phyloP scores from a whole-genome alignment of 35 echinoderm and acorn worm species.

The Apostichopus japonicus region DNA sequence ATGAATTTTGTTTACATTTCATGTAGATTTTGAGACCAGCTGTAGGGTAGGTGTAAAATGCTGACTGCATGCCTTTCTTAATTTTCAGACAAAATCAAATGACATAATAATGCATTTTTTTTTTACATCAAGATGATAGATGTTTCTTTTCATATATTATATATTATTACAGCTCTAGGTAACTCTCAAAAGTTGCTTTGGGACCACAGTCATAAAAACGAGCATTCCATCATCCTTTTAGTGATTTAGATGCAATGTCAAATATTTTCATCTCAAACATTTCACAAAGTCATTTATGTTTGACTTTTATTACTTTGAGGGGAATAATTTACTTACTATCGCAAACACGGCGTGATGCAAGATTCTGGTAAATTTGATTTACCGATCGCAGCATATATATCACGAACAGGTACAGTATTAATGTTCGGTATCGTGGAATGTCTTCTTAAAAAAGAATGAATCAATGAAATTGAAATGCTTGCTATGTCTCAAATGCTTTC shows the following conservation, averaged over 20 bases:
- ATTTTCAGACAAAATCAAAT: too few relatives aligned
- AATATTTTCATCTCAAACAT: background rate
- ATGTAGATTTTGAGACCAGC: too few relatives aligned
- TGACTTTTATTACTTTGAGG: slow-evolving; percentile 10
- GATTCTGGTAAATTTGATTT: background rate
- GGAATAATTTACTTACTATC: background rate
- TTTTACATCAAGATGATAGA: too few relatives aligned
- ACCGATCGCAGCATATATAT: background rate
- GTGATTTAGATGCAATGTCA: background rate
- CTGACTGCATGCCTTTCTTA: too few relatives aligned
- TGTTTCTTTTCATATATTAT: too few relatives aligned
- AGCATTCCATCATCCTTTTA: background rate
- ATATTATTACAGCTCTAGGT: too few relatives aligned
- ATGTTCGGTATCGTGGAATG: background rate
- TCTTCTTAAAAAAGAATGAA: slow-evolving; percentile 6
- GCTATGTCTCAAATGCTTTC: too few relatives aligned
- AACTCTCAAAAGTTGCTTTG: background rate
- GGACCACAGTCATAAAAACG: background rate
- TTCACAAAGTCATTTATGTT: background rate
- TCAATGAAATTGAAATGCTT: background rate
- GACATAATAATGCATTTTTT: too few relatives aligned
- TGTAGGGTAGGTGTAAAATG: too few relatives aligned
- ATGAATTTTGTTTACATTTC: too few relatives aligned
- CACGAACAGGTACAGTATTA: background rate
- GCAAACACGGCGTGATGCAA: background rate